These are phyloP conservation scores for Conomelus anceps DNA, from an alignment of 2,888 invertebrate species.

Conservation along the genomic window DNA sequence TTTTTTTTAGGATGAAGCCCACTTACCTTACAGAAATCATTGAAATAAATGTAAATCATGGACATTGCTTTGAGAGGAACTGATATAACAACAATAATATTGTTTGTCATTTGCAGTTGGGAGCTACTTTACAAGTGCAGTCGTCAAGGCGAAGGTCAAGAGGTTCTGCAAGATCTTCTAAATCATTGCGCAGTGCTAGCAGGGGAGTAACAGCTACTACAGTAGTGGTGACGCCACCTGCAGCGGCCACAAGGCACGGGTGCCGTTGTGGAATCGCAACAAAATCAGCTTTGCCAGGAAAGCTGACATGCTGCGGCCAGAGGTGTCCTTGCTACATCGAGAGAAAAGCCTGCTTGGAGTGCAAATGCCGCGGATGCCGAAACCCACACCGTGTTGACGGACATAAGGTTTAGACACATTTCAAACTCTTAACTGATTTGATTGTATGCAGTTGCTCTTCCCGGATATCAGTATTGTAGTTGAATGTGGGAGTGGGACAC, in stretches of 20 bases:
- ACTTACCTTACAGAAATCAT: too few species aligned
- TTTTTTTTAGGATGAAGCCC: too few species aligned
- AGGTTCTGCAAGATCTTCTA: background rate
- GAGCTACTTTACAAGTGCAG: background rate
- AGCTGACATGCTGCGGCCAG: conserved; percentile 87
- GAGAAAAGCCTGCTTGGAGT: conserved; percentile 80
- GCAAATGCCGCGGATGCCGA: conserved; percentile 86
- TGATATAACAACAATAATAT: background rate
- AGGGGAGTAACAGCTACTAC: conserved; percentile 14
- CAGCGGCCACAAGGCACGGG: conserved; percentile 43
- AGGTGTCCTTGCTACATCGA: conserved; percentile 91
- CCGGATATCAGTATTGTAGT: background rate
- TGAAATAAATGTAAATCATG: too few species aligned
- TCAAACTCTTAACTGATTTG: background rate
- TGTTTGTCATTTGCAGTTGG: background rate
- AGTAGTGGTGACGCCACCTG: background rate
- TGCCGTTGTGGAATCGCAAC: conserved; percentile 90
- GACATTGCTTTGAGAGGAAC: too few species aligned
- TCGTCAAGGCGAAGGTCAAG: background rate
- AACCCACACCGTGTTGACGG: conserved; percentile 83
- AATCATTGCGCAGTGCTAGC: background rate
- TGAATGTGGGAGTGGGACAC: background rate
- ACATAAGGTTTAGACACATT: conserved; percentile 55
- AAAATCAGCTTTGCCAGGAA: conserved; percentile 80
- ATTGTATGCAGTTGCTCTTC: background rate